These are phyloP conservation scores for Cynopterus brachyotis DNA, from an alignment of 2,113 vertebrate genomes.

Conservation along the genomic window DNA sequence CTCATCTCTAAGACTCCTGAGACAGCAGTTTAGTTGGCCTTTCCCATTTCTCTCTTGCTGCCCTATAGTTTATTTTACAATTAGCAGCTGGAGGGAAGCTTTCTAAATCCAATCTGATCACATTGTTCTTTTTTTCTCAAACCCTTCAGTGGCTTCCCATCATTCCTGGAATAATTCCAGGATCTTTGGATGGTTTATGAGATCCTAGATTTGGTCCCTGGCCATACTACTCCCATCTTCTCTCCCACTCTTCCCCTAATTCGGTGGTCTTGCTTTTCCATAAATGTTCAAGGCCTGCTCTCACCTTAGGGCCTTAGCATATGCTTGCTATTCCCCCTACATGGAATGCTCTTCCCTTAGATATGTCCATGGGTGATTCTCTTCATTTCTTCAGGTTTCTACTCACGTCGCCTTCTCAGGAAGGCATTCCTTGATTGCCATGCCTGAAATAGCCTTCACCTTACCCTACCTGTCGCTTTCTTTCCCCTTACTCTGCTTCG, in stretches of 20 bases:
- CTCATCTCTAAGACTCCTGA: not conserved
- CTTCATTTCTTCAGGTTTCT: not conserved
- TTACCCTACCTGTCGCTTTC: not conserved
- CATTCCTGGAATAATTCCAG: not conserved
- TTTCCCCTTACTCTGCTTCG: not conserved
- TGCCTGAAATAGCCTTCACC: not conserved
- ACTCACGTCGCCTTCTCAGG: not conserved
- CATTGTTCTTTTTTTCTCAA: not conserved
- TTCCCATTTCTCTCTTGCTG: not conserved
- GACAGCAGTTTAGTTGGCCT: not conserved
- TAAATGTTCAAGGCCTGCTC: not conserved
- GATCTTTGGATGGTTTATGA: not conserved
- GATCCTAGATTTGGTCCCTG: not conserved
- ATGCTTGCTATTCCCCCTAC: not conserved
- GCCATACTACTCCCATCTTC: not conserved
- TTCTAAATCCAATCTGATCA: not conserved
- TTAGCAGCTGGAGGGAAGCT: not conserved
- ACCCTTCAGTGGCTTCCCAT: not conserved
- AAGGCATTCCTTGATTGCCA: not conserved
- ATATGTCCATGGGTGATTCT: not conserved
- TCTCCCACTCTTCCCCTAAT: not conserved
- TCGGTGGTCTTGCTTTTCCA: not conserved
- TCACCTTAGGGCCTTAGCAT: not conserved
- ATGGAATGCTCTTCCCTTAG: not conserved
- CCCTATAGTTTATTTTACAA: not conserved